Evolutionary conservation across 1,140 invertebrate species (phyloP), one percentile per base, ranked within the genome.

Genomic region (Globodera rostochiensis): DNA sequence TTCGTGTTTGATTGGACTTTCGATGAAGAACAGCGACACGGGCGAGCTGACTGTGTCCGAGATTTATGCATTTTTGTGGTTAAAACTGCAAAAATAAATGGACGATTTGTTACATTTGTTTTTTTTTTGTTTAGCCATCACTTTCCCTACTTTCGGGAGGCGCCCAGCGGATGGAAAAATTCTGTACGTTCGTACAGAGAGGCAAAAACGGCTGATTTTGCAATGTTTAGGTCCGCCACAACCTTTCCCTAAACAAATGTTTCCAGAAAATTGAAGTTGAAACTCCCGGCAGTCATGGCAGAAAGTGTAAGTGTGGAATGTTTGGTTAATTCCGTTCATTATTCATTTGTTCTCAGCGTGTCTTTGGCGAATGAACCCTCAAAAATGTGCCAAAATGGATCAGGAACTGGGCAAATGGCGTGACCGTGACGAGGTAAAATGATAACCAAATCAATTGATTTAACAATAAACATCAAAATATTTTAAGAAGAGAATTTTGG

Each of bases 1-100:
- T 88, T 97, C 95, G 53, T 98, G 96, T 91, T 92, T 98, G 79
- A 98, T 98, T 88, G 96, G 96, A 3, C 94, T 98, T 94, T 95
- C 97, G 4, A 91, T 98, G 73, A 98, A 98, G 91, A 98, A 98
- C 90, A 97, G 95, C 75, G 93, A 94, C 85, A 94, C 94, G 77
- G 96, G 96, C 73, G 96, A 95, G 86, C 91, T 98, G 85, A 96
- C 96, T 3, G 96, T 98, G 8, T 97, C 96, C 8, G 96, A 98
- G 92, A 98, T 98, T 83, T 98, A 98, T 90, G 96, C 95, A 90
- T 98, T 98, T 90, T 97, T 98, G 94, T 98, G 95, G 95, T 96
- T 91, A 93, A 94, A 93, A 75, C 73, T 46, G 73, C 25, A 4
- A 69, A 25, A 19, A 47, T 3, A 69, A 82, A 82, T 4, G 8